phyloP scores from a whole-genome alignment of 1,140 invertebrate species.

The Arion vulgaris region DNA sequence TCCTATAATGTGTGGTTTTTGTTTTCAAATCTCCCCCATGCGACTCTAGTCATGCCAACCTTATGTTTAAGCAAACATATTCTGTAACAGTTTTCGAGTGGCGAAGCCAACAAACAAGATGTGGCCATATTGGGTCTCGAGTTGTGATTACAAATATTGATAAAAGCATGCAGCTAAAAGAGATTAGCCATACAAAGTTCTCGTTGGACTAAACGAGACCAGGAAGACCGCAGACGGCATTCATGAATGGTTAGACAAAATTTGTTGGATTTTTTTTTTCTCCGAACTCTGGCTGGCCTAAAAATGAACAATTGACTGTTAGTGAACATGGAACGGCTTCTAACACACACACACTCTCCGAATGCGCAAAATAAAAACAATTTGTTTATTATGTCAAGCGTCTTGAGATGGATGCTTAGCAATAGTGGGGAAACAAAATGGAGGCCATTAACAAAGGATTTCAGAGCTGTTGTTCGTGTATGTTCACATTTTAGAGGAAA shows the following conservation, averaged over 20 bases:
- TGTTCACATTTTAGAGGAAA: too few species aligned
- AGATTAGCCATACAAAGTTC: slow-evolving; percentile 1
- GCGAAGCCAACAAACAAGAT: not conserved
- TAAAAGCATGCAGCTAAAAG: not conserved
- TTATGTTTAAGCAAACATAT: too few species aligned
- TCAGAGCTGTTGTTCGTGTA: too few species aligned
- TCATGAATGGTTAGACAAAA: not conserved
- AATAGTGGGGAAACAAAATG: too few species aligned
- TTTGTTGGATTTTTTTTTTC: not conserved
- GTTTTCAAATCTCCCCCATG: too few species aligned
- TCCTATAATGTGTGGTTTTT: too few species aligned
- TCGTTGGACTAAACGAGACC: not conserved
- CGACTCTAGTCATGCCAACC: too few species aligned
- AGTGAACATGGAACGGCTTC: not conserved
- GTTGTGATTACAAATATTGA: slow-evolving; percentile 13
- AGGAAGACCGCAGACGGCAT: not conserved
- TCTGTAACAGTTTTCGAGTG: not conserved
- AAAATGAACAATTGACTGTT: not conserved
- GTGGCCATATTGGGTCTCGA: not conserved
- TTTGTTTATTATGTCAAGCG: not conserved
- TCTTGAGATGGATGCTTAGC: too few species aligned
- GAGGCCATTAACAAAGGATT: too few species aligned
- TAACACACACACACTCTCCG: not conserved
- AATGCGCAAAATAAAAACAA: too few species aligned
- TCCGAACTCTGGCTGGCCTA: too few species aligned